Evolutionary conservation across 2,113 vertebrate genomes (phyloP).

Genomic region (Sinocyclocheilus anshuiensis): DNA sequence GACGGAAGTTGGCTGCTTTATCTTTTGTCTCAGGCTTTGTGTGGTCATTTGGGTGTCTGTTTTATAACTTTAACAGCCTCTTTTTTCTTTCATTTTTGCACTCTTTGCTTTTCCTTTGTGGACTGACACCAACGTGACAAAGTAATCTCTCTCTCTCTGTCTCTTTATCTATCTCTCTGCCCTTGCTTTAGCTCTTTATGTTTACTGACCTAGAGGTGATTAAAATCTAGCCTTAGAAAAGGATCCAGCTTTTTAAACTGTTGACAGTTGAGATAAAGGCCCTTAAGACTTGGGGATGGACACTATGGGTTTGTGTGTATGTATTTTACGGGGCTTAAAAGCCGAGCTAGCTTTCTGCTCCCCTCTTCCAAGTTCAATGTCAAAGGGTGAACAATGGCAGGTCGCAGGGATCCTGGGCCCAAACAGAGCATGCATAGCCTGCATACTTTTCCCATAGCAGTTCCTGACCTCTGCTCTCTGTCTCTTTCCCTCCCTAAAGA

Average conservation of each 20-base stretch:
- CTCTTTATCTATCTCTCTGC: conserved; percentile 46
- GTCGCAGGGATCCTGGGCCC: conserved; percentile 69
- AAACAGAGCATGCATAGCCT: conserved; percentile 69
- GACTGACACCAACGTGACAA: conserved; percentile 21
- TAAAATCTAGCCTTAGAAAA: conserved; percentile 76
- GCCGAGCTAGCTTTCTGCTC: conserved; percentile 32
- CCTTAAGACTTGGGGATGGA: conserved; percentile 53
- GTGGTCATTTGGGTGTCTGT: conserved; percentile 61
- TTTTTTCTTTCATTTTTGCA: conserved; percentile 24
- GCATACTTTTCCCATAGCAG: conserved; percentile 72
- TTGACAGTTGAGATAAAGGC: conserved; percentile 78
- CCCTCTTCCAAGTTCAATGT: conserved; percentile 74
- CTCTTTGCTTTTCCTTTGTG: background rate
- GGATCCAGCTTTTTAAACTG: conserved; percentile 76
- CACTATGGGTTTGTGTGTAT: conserved; percentile 60
- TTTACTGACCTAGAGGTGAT: conserved; percentile 75
- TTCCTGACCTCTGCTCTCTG: conserved; percentile 43
- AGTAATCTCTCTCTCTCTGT: conserved; percentile 22
- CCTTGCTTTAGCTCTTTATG: conserved; percentile 66
- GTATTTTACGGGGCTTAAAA: conserved; percentile 39
- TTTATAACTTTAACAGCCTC: conserved; percentile 52
- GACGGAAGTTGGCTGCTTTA: conserved; percentile 49
- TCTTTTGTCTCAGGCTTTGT: conserved; percentile 55
- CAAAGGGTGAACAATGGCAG: conserved; percentile 70
- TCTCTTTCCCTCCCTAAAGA: conserved; percentile 37